Percentiles rank a stretch among this genome's conserved stretches.
Evolutionary conservation across 2,797 vertebrate genomes (phyloP).

Genomic region (Sandelia bainsii): DNA sequence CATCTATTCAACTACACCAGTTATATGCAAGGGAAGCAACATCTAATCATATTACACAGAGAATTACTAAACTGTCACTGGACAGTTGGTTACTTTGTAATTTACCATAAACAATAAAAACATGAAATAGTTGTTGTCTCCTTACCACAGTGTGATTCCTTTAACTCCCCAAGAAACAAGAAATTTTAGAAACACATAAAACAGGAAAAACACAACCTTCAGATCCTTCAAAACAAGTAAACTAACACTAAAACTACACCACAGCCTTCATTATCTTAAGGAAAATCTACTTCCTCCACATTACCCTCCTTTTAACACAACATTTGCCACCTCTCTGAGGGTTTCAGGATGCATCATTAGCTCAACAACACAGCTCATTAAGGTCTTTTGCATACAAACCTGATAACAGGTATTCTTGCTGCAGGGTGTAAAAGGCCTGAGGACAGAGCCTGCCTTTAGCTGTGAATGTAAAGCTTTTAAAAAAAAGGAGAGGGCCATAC

Average conservation of each 20-base stretch:
- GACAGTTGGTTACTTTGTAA: conserved; percentile 6
- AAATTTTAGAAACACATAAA: not conserved
- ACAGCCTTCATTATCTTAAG: conserved; percentile 51
- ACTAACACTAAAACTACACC: conserved; percentile 18
- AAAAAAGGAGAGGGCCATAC: conserved; percentile 80
- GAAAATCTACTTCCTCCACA: conserved; percentile 72
- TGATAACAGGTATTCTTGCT: conserved; percentile 83
- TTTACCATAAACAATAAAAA: conserved; percentile 19
- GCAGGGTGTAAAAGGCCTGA: conserved; percentile 77
- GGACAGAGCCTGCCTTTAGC: conserved; percentile 82
- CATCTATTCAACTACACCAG: conserved; percentile 82
- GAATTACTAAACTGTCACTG: conserved; percentile 47
- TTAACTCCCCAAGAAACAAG: not conserved
- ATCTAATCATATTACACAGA: conserved; percentile 78
- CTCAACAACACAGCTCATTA: conserved; percentile 80
- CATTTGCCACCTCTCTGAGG: conserved; percentile 65
- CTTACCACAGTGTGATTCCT: not conserved
- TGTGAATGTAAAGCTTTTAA: conserved; percentile 63
- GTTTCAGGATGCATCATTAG: conserved; percentile 58
- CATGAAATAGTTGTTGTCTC: not conserved
- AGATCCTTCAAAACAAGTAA: conserved; percentile 13
- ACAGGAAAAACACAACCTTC: not conserved
- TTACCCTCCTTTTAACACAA: conserved; percentile 63
- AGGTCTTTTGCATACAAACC: conserved; percentile 66
- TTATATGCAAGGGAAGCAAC: conserved; percentile 87